Evolutionary conservation across 1,140 invertebrate species (phyloP), one percentile per base, ranked within the genome.

Genomic region (Hycleus phaleratus): DNA sequence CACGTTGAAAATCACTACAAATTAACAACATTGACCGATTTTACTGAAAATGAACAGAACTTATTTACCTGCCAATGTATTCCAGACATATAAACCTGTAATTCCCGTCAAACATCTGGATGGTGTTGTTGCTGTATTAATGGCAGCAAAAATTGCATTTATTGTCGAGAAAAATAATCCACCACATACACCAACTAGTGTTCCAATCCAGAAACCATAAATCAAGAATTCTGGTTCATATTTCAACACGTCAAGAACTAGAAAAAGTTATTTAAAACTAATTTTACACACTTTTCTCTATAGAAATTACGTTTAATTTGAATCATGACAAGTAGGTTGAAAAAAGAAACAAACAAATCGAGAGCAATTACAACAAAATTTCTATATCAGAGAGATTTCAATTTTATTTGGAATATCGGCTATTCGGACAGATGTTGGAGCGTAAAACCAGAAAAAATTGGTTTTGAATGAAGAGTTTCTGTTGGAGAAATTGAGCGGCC

Each of bases 61-160:
- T 38, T 5, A 61, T 81, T 84, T 79, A 91, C 90, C 72, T 62
- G 85, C 83, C 61, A 87, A 69, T 26, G 77, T 77, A 73, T 91
- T 91, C 82, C 88, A 90, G 4, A 89, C 68, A 67, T 89, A 91
- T 42, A 92, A 78, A 11, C 88, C 88, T n/a, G 82, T 78, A n/a
- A 88, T 75, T 2, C 87, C 87, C 9, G 86, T 81, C 48, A 89
- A 79, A 52, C 83, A 82, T 61, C 85, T 81, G 51, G 85, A 81
- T 6, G 87, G 88, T 26, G 83, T 86, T 3, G 85, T 87, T 38
- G 84, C 83, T 3, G 88, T 85, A 68, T 91, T 91, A 46, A 90
- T 80, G 32, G 88, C 80, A n/a, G 86, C 82, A 69, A 91, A 87
- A 25, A 88, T 78, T 38, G 86, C 85, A 26, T 82, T 78, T 0